phyloP scores from a whole-genome alignment of 2,113 vertebrate genomes.

The Pteropus alecto region DNA sequence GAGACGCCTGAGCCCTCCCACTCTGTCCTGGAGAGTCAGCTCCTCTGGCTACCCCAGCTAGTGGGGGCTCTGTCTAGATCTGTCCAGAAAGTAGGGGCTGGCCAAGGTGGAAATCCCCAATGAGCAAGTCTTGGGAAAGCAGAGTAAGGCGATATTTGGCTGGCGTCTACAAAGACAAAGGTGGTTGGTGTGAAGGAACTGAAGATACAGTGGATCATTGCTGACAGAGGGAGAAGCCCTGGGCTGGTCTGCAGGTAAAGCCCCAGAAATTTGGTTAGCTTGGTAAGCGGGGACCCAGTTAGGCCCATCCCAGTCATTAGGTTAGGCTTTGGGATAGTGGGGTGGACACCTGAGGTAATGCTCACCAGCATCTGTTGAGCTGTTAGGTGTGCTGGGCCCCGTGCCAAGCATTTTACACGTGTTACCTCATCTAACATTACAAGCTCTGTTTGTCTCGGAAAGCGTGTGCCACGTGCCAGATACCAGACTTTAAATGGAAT shows the following conservation, averaged over 20 bases:
- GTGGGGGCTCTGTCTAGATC: neutral
- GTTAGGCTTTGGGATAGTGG: neutral
- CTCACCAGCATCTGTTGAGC: neutral
- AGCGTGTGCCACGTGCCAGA: neutral
- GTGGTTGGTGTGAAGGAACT: neutral
- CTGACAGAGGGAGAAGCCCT: neutral
- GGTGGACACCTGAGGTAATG: fast-evolving
- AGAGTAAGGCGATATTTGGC: neutral
- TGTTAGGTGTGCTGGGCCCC: neutral
- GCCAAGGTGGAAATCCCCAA: neutral
- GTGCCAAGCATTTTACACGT: neutral
- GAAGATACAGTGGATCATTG: neutral
- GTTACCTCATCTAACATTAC: neutral
- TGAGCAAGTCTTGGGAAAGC: neutral
- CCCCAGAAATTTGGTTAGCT: neutral
- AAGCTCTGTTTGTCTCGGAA: neutral
- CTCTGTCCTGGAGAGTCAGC: neutral
- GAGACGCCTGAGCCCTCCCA: neutral
- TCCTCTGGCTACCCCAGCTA: neutral
- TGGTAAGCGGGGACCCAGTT: neutral
- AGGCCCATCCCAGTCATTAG: neutral
- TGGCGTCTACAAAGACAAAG: neutral
- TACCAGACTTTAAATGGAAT: neutral
- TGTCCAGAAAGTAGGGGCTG: neutral
- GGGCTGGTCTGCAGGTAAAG: neutral